These are phyloP conservation scores for Coranthus polyacanthus DNA, from an alignment of 2,797 vertebrate species.

Conservation along the genomic window DNA sequence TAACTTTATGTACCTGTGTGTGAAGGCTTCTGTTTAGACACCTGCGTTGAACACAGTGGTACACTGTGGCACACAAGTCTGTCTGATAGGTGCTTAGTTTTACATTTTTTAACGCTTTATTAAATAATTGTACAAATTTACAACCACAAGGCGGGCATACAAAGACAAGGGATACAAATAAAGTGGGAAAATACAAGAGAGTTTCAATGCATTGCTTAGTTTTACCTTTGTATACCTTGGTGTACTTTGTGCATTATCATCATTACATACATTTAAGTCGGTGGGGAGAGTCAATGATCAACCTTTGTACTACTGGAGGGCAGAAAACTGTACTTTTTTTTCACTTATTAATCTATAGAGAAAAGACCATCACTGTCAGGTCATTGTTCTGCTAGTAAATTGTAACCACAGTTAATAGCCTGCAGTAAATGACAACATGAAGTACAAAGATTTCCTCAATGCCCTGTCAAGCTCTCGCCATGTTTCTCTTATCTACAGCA, in stretches of 20 bases:
- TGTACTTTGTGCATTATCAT: not conserved
- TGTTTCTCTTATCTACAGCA: slow-evolving; percentile 3
- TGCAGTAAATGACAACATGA: not conserved
- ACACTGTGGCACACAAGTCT: too few species aligned
- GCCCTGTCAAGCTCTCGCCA: not conserved
- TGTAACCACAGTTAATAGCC: not conserved
- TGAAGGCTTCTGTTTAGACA: too few species aligned
- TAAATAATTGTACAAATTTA: too few species aligned
- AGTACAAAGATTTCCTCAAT: slow-evolving; percentile 25
- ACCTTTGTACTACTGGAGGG: slow-evolving; percentile 26
- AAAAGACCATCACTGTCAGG: not conserved
- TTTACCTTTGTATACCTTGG: too few species aligned
- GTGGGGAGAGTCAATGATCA: not conserved
- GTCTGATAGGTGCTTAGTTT: too few species aligned
- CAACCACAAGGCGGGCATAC: too few species aligned
- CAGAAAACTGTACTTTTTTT: slow-evolving; percentile 5
- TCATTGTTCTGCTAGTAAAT: not conserved
- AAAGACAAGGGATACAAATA: too few species aligned
- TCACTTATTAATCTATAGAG: not conserved
- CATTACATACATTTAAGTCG: not conserved
- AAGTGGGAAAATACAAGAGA: too few species aligned
- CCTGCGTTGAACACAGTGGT: too few species aligned
- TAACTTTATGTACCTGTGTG: too few species aligned
- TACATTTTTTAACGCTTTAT: too few species aligned
- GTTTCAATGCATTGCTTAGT: too few species aligned